Conservation (phyloP, 2,797 vertebrate species). For the Catharus ustulatus region DNA sequence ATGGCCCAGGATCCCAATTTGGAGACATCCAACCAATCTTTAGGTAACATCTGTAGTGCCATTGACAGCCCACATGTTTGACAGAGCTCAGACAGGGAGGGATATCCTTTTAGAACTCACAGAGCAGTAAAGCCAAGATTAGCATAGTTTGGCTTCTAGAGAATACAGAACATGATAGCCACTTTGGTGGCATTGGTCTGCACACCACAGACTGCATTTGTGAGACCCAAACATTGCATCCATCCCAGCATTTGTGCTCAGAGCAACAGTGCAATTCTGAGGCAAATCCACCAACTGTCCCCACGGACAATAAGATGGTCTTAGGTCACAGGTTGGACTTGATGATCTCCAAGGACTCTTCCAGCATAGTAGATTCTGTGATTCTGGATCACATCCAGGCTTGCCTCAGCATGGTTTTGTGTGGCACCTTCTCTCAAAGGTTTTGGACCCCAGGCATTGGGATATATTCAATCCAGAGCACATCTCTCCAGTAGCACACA, state of each 20-base stretch:
- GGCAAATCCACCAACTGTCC: neutral
- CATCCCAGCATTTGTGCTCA: neutral
- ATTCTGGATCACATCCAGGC: neutral
- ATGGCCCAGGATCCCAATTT: accelerated
- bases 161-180: neutral
- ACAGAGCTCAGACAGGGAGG: neutral
- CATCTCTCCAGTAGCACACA: neutral
- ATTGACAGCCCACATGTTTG: neutral
- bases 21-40: neutral
- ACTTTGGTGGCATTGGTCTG: neutral
- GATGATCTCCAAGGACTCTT: neutral
- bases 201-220: neutral
- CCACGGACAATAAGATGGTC: accelerated
- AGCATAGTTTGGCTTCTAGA: neutral
- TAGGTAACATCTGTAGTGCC: neutral
- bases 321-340: too few relatives aligned
- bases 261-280: neutral
- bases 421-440: neutral
- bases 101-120: neutral
- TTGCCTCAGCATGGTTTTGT: neutral
- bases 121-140: neutral
- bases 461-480: neutral
- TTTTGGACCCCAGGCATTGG: neutral
- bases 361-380: neutral
- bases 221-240: neutral